phyloP scores from a whole-genome alignment of 2,888 invertebrate genomes.

The Tridacna crocea region DNA sequence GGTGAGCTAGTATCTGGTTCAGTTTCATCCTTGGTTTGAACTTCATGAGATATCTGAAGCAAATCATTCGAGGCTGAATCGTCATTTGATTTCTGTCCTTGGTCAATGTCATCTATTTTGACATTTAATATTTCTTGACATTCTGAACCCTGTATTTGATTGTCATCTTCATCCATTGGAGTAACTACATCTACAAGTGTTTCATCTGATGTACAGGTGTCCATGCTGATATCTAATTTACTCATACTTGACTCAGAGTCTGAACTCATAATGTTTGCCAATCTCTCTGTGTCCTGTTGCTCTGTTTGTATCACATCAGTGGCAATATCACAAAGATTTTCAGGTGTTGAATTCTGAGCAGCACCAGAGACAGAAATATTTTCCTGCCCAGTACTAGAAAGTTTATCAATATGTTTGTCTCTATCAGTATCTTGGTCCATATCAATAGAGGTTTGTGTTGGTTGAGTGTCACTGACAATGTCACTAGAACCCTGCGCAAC shows the following conservation, averaged over 20 bases:
- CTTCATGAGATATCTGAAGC: constrained; percentile 10
- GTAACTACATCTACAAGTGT: constrained; percentile 65
- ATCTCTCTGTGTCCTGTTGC: neutral
- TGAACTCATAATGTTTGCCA: constrained; percentile 17
- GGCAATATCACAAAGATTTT: neutral
- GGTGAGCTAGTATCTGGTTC: constrained; percentile 29
- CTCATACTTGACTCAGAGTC: constrained; percentile 63
- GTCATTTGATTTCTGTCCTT: neutral
- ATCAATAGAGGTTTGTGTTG: neutral
- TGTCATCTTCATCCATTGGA: constrained; percentile 36
- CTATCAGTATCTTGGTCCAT: constrained; percentile 13
- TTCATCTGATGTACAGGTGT: constrained; percentile 72
- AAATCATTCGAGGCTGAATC: neutral
- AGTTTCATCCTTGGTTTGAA: neutral
- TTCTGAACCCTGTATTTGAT: constrained; percentile 1
- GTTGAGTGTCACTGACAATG: neutral
- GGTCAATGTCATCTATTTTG: neutral
- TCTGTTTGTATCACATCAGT: neutral
- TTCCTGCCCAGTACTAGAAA: neutral
- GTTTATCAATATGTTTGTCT: neutral
- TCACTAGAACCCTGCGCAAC: neutral
- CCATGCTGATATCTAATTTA: constrained; percentile 76
- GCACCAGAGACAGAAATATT: neutral
- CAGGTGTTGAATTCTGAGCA: neutral
- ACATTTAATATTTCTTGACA: neutral